phyloP scores from a whole-genome alignment of 2,888 invertebrate species.

The Phaonia tiefii region DNA sequence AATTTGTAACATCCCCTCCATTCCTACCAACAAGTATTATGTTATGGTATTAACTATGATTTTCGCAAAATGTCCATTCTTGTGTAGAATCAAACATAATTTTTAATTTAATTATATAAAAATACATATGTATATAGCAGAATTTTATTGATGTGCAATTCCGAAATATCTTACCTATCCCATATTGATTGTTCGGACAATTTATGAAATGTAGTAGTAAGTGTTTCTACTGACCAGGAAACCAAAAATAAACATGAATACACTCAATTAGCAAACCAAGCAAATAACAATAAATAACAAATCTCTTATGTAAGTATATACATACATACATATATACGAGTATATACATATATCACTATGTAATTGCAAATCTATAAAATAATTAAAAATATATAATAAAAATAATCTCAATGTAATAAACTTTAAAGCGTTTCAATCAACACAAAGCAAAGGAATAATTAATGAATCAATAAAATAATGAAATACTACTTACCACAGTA shows the following conservation, averaged over 20 bases:
- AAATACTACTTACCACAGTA: not conserved
- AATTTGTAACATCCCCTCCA: not conserved
- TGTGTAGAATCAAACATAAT: too few species aligned
- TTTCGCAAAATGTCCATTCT: not conserved
- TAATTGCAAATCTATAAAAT: slow-evolving; percentile 2
- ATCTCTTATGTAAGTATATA: not conserved
- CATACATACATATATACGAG: not conserved
- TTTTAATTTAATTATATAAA: too few species aligned
- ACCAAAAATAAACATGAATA: not conserved
- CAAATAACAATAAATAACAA: not conserved
- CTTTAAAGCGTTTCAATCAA: slow-evolving; percentile 4
- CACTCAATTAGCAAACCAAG: not conserved
- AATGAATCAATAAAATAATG: not conserved
- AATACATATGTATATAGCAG: too few species aligned
- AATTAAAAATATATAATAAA: slow-evolving; percentile 11
- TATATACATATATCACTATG: slow-evolving; percentile 1
- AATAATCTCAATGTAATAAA: slow-evolving; percentile 34
- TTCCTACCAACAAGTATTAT: not conserved
- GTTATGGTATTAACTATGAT: not conserved
- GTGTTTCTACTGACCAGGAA: not conserved
- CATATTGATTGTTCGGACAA: too few species aligned
- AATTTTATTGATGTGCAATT: not conserved
- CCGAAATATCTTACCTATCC: not conserved
- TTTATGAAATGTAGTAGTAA: not conserved
- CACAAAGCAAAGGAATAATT: not conserved